Conservation (phyloP, 2,797 vertebrate species). For the Hemibagrus guttatus region DNA sequence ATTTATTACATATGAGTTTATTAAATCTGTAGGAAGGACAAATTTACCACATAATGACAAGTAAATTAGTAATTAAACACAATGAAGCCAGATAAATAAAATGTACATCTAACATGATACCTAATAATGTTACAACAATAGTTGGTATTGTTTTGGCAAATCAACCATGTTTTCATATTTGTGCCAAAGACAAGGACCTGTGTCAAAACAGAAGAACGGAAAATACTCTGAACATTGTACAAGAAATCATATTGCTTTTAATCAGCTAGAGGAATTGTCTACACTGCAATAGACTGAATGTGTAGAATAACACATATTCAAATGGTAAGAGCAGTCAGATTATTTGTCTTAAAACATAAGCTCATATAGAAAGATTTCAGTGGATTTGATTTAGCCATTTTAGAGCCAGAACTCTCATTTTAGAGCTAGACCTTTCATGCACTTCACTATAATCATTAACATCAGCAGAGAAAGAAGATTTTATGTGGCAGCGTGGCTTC, state of each 20-base stretch:
- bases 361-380: background rate
- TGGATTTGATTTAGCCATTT: conserved; percentile 15
- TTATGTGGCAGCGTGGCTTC: background rate
- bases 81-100: background rate
- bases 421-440: conserved; percentile 33
- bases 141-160: conserved; percentile 26
- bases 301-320: conserved; percentile 12
- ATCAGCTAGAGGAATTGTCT: background rate
- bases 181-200: conserved; percentile 13
- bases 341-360: background rate
- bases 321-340: background rate
- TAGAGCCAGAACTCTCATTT: background rate
- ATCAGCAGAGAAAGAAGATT: background rate
- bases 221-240: background rate
- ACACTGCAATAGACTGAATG: background rate
- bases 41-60: background rate
- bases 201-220: conserved; percentile 8
- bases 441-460: conserved; percentile 5
- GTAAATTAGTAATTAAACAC: conserved; percentile 7
- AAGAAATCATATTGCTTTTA: conserved; percentile 26
- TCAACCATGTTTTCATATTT: conserved; percentile 6
- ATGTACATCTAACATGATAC: background rate
- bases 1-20: conserved; percentile 21
- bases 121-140: conserved; percentile 15
- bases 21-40: background rate